phyloP scores from a whole-genome alignment of 2,113 vertebrate genomes.

The Channa maculata region DNA sequence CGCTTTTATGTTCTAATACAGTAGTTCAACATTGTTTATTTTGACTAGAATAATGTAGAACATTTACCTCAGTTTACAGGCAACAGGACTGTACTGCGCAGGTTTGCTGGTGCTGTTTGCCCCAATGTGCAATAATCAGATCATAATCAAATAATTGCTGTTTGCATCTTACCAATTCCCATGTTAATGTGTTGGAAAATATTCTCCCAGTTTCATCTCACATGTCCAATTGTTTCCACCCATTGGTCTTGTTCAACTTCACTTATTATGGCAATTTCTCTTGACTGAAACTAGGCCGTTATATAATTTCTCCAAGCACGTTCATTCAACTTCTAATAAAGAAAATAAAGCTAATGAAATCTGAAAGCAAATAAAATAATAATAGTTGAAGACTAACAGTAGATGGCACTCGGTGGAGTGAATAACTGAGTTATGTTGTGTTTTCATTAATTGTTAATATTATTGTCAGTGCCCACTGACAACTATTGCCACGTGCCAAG shows the following conservation, averaged over 20 bases:
- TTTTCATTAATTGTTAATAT: not conserved
- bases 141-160: not conserved
- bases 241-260: not conserved
- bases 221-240: not conserved
- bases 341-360: conserved; percentile 16
- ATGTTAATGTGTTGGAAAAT: not conserved
- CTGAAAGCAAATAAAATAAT: conserved; percentile 13
- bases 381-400: not conserved
- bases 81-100: no score
- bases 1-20: conserved; percentile 1
- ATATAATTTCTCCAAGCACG: not conserved
- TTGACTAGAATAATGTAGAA: not conserved
- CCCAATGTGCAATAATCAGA: not conserved
- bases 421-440: conserved; percentile 1
- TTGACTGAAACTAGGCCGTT: not conserved
- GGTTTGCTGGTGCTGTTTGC: not conserved
- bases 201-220: not conserved
- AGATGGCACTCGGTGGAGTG: not conserved
- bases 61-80: not conserved
- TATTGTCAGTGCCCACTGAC: not conserved
- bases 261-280: not conserved
- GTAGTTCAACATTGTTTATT: not conserved
- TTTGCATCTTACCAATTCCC: not conserved
- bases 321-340: conserved; percentile 8
- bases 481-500: rapidly evolving